phyloP scores from a whole-genome alignment of 2,113 vertebrate genomes.

The Illadopsis cleaveri region DNA sequence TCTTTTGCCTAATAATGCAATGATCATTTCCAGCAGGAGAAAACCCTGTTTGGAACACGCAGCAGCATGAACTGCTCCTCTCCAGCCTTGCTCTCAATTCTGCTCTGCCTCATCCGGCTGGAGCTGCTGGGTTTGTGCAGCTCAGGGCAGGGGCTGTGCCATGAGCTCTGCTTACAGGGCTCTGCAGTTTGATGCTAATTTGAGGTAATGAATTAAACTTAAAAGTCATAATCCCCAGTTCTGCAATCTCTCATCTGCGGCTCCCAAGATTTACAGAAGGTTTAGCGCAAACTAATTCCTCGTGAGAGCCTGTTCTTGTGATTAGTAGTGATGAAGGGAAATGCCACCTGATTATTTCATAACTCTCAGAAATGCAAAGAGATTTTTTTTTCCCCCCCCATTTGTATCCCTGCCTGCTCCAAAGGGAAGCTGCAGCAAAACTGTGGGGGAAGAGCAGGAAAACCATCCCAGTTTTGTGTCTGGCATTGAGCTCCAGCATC shows the following conservation, averaged over 20 bases:
- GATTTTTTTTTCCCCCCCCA: neutral
- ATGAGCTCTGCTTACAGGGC: neutral
- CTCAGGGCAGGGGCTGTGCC: neutral
- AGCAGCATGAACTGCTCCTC: fast-evolving
- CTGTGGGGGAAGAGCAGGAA: neutral
- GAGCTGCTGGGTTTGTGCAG: neutral
- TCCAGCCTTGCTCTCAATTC: neutral
- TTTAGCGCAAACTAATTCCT: slow-evolving; percentile 13
- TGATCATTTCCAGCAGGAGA: neutral
- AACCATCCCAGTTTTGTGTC: neutral
- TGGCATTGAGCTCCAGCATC: neutral
- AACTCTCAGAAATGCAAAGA: neutral
- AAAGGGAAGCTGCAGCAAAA: neutral
- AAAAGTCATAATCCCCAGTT: slow-evolving; percentile 54
- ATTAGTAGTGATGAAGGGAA: neutral
- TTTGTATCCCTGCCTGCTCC: neutral
- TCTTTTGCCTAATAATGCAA: neutral
- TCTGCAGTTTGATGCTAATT: slow-evolving; percentile 43
- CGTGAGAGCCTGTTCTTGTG: neutral
- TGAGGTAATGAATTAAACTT: slow-evolving; percentile 53
- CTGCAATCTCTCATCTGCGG: neutral
- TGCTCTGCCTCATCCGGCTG: neutral
- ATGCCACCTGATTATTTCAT: neutral
- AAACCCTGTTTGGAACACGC: fast-evolving
- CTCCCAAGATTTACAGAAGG: slow-evolving; percentile 2